These are phyloP conservation scores for Erannis defoliaria DNA, from an alignment of 2,888 invertebrate genomes.

Conservation along the genomic window DNA sequence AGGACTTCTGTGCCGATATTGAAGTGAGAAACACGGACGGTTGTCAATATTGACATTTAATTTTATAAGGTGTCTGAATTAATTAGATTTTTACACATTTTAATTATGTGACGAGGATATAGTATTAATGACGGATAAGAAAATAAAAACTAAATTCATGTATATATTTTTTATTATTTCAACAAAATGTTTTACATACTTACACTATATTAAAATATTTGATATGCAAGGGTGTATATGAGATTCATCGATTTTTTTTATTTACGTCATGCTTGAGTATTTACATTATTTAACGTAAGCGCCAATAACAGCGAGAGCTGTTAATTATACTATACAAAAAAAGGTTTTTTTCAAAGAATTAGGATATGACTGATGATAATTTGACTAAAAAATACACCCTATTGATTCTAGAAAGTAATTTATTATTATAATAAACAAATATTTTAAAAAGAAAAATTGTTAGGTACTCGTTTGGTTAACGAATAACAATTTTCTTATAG, in stretches of 20 bases:
- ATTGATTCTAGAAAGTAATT: background rate
- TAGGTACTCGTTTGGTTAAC: no score
- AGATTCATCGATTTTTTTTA: slow-evolving; percentile 24
- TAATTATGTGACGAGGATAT: no score
- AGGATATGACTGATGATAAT: background rate
- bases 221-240: slow-evolving; percentile 37
- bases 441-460: slow-evolving; percentile 29
- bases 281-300: slow-evolving; percentile 15
- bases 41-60: no score
- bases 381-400: slow-evolving; percentile 1
- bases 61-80: no score
- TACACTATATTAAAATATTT: slow-evolving; percentile 33
- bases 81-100: no score
- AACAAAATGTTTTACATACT: slow-evolving; percentile 38
- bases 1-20: no score
- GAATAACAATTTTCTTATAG: slow-evolving; percentile 26
- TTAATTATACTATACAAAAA: background rate
- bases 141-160: slow-evolving; percentile 17
- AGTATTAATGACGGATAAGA: no score
- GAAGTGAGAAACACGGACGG: no score
- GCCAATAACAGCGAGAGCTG: background rate
- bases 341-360: background rate
- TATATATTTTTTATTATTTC: slow-evolving; percentile 37
- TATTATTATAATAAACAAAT: slow-evolving; percentile 4
- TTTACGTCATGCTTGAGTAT: slow-evolving; percentile 15